phyloP scores from a whole-genome alignment of 2,113 vertebrate species.

The Telmatochromis bifrenatus region DNA sequence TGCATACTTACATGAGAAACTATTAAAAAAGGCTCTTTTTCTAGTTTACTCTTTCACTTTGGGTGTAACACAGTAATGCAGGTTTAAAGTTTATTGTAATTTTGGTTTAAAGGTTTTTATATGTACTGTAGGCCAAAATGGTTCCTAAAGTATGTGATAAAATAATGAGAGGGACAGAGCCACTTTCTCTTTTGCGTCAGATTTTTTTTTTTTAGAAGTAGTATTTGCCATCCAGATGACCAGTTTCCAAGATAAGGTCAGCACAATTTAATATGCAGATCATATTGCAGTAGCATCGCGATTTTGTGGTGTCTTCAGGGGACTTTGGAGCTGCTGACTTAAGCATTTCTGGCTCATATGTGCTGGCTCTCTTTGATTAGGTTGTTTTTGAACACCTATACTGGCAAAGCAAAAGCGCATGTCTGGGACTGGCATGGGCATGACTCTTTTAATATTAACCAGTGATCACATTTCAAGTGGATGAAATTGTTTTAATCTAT shows the following conservation, averaged over 20 bases:
- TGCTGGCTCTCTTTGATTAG: slow-evolving; percentile 31
- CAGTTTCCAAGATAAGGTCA: slow-evolving; percentile 36
- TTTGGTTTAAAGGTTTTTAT: not conserved
- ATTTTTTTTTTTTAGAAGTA: not conserved
- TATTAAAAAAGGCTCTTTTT: not conserved
- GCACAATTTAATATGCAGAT: slow-evolving; percentile 60
- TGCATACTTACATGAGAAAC: not conserved
- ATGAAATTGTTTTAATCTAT: not conserved
- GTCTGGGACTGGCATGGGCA: not conserved
- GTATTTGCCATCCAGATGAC: slow-evolving; percentile 22
- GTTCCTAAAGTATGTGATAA: not conserved
- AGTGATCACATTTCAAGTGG: not conserved
- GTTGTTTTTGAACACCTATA: slow-evolving; percentile 14
- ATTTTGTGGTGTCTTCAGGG: slow-evolving; percentile 51
- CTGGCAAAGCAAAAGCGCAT: slow-evolving; percentile 9
- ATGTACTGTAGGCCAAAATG: not conserved
- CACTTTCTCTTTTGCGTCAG: not conserved
- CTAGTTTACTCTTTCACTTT: not conserved
- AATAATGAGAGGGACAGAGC: not conserved
- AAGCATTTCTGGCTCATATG: slow-evolving; percentile 47
- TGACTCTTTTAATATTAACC: not conserved
- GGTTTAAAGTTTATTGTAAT: not conserved
- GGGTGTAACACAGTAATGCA: not conserved
- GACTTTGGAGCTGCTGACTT: slow-evolving; percentile 50
- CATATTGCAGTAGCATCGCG: slow-evolving; percentile 52